Base-by-base conservation (phyloP, 2,113 vertebrate species). In the Cyanoliseus patagonus region DNA sequence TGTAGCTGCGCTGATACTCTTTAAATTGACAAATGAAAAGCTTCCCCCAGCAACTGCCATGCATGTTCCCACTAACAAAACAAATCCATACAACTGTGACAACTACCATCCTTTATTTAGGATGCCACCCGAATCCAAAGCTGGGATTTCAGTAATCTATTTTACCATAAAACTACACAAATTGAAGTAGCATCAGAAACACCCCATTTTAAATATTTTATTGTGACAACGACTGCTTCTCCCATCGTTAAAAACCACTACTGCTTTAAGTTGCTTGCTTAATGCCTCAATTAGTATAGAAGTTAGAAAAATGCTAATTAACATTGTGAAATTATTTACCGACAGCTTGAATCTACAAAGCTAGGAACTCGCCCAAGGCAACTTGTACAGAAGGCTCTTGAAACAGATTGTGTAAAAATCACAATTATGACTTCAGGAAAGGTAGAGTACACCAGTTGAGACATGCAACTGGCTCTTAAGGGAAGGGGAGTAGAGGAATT, bases 281-380 rank as follows among this genome's bases (percentile, higher is more conserved):
- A 97, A 96, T 96, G 87, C 83, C 97, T 97, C 94, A 95, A 95
- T 92, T 96, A 96, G 90, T 93, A 95, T 1, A 96, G 78, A 95
- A 97, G 95, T 88, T 97, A 69, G 77, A 97, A 87, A 97, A 97
- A 96, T 89, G 73, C 91, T 97, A 98, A 98, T 97, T 97, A 98
- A 97, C 86, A 89, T 17, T 67, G 90, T 46, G 86, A 95, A 97
- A 97, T 97, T 97, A 97, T 95, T 95, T 97, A 96, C 90, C 12
- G 85, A 97, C 96, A 98, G 95, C 94, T 97, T 96, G 80, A 95
- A 95, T 96, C 73, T 96, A 97, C 92, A 97, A 95, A 97, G 96
- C 90, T 91, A 96, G 68, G 49, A 96, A 86, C 95, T 92, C 46
- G 96, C 97, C 96, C 92, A 86, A 94, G 95, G 96, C 96, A 79